A percentile compares a stretch with the other conserved stretches of the same genome.
These are phyloP conservation scores for Petrophora chlorosata DNA, from an alignment of 2,888 invertebrate genomes.

Conservation along the genomic window DNA sequence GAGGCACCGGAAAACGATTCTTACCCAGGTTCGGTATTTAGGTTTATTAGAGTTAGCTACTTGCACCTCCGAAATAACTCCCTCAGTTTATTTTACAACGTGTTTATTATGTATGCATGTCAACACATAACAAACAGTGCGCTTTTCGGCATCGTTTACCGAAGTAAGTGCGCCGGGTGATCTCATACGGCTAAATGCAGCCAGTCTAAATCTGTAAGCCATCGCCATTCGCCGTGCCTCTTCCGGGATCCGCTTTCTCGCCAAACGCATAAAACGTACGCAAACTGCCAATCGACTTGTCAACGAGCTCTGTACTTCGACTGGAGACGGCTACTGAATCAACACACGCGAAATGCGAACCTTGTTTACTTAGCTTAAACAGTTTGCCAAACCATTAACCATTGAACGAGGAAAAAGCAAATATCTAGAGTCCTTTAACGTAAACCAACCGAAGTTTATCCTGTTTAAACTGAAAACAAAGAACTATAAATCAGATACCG, in stretches of 20 bases:
- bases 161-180: slow-evolving; percentile 65
- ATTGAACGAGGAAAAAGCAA: slow-evolving; percentile 48
- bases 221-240: slow-evolving; percentile 53
- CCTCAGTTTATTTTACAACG: slow-evolving; percentile 29
- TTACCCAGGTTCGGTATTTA: slow-evolving; percentile 20
- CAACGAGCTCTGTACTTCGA: slow-evolving; percentile 54
- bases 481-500: slow-evolving; percentile 18
- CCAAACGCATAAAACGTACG: slow-evolving; percentile 72
- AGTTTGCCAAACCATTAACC: slow-evolving; percentile 64
- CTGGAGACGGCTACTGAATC: slow-evolving; percentile 57
- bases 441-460: slow-evolving; percentile 19
- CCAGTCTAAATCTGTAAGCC: slow-evolving; percentile 72
- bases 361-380: slow-evolving; percentile 61
- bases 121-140: slow-evolving; percentile 35
- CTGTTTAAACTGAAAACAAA: slow-evolving; percentile 21
- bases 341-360: slow-evolving; percentile 60
- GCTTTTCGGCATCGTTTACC: slow-evolving; percentile 39
- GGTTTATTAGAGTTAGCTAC: slow-evolving; percentile 28
- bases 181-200: slow-evolving; percentile 76
- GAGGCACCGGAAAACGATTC: slow-evolving; percentile 17
- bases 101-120: slow-evolving; percentile 35
- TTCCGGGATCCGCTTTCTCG: slow-evolving; percentile 76
- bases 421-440: slow-evolving; percentile 24
- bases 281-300: slow-evolving; percentile 73
- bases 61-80: slow-evolving; percentile 33